Conservation (phyloP, 1,140 invertebrate species). For the Ceratoteleas bidentatus region DNA sequence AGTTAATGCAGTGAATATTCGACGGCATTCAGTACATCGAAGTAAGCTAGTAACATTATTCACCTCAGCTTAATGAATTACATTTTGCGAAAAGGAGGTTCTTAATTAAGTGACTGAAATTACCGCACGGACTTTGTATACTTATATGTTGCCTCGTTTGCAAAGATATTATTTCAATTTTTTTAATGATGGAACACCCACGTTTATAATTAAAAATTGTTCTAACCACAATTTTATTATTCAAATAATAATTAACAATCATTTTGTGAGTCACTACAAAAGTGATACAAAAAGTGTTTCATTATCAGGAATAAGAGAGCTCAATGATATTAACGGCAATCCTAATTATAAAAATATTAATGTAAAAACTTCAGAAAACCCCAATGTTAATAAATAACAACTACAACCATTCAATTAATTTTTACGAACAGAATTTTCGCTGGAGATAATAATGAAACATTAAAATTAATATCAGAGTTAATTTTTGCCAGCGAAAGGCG, state of each 20-base stretch:
- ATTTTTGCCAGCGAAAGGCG: slow-evolving; percentile 21
- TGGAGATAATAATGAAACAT: slow-evolving; percentile 44
- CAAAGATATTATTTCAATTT: slow-evolving; percentile 14
- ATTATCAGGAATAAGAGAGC: slow-evolving; percentile 14
- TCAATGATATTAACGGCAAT: slow-evolving; percentile 15
- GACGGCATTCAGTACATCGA: too few relatives aligned
- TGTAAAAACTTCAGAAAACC: not conserved
- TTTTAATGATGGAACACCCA: slow-evolving; percentile 2
- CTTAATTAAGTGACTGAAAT: slow-evolving; percentile 28
- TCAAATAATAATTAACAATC: too few relatives aligned
- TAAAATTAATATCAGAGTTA: slow-evolving; percentile 40
- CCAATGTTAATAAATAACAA: slow-evolving; percentile 21
- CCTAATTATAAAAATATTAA: too few relatives aligned
- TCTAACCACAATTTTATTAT: too few relatives aligned
- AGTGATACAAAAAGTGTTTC: too few relatives aligned
- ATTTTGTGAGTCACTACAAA: too few relatives aligned
- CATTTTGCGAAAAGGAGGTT: too few relatives aligned
- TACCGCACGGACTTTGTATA: slow-evolving; percentile 11
- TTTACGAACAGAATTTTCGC: slow-evolving; percentile 37
- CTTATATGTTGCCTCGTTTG: slow-evolving; percentile 22
- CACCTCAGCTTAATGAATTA: too few relatives aligned
- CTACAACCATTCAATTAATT: slow-evolving; percentile 36
- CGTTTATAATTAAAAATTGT: too few relatives aligned
- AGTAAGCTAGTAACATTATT: too few relatives aligned
- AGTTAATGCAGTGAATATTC: too few relatives aligned